phyloP scores from a whole-genome alignment of 35 echinoderm and acorn worm species.

The Apostichopus japonicus region DNA sequence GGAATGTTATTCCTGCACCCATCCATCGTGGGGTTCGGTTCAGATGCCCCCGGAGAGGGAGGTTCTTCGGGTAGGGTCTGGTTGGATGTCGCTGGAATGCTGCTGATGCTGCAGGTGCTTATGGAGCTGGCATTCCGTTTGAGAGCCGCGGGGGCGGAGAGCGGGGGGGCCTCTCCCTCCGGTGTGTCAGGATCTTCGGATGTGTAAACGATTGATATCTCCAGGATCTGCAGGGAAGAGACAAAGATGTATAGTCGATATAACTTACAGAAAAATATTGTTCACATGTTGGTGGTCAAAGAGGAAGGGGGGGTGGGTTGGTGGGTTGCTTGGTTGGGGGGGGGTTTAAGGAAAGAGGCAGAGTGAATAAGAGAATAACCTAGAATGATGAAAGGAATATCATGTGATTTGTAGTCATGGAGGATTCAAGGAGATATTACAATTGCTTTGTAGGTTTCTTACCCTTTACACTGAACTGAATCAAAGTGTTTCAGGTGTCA shows the following conservation, averaged over 20 bases:
- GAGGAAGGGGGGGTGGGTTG: too few relatives aligned
- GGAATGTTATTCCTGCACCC: conserved; percentile 89
- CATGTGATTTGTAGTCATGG: too few relatives aligned
- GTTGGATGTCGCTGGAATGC: conserved; percentile 47
- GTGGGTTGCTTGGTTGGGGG: too few relatives aligned
- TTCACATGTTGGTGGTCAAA: too few relatives aligned
- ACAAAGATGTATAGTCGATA: not conserved
- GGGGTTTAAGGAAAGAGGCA: too few relatives aligned
- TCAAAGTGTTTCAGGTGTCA: too few relatives aligned
- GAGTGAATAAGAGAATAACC: too few relatives aligned
- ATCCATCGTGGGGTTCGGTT: conserved; percentile 54
- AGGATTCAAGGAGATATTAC: too few relatives aligned
- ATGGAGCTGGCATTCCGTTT: conserved; percentile 87
- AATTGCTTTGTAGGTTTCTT: too few relatives aligned
- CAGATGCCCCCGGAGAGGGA: conserved; percentile 3
- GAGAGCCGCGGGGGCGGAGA: conserved; percentile 69
- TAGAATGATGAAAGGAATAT: too few relatives aligned
- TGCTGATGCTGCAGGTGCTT: conserved; percentile 74
- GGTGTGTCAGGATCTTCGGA: conserved; percentile 90
- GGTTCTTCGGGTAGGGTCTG: conserved; percentile 50
- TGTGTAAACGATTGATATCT: conserved; percentile 93
- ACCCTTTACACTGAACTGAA: too few relatives aligned
- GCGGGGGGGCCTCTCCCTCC: conserved; percentile 80
- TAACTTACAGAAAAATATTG: too few relatives aligned
- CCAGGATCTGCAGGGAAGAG: conserved; percentile 69